Evolutionary conservation across 2,113 vertebrate genomes (phyloP), one percentile per base, ranked within the genome.

Genomic region (Osmerus eperlanus): DNA sequence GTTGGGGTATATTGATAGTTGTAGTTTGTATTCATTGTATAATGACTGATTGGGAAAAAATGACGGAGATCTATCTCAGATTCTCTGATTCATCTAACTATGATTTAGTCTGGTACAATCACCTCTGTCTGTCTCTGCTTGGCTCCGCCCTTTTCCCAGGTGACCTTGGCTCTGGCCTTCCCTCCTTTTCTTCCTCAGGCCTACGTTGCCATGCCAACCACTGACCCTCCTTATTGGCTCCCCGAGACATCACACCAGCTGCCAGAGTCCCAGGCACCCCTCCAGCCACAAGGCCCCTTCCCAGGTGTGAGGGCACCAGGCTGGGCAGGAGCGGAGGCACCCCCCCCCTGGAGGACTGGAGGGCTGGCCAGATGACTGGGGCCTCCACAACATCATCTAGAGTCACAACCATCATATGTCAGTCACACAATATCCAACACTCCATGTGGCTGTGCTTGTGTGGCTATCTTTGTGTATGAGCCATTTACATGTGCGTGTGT

Each of bases 171-270:
- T 97, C 97, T 36, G 95, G 79, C 54, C 94, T 94, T 79, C 95
- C 94, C 58, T 98, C 96, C 74, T 97, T 97, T 88, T 98, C 96
- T 56, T 96, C 95, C 53, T 95, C 91, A 53, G 95, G 92, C n/a
- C 93, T 93, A 59, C 95, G 92, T 83, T 98, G 96, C 55, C 95
- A 91, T 0, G 95, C 92, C 81, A 96, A 87, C 97, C 97, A 99
- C 53, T 93, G 94, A 80, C 95, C 95, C 60, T 98, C 95, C 88
- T 99, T 96, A 0, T 93, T 94, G 78, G 90, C 93, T 81, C 96
- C 94, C 81, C 96, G 95, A 80, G 94, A 92, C 77, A 96, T 93
- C 84, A 95, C 90, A 3, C 94, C 91, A 0, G 95, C 90, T 67
- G 95, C 93, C 0, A 94, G 0, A 92, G 94, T 73, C 91, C 91